These are phyloP conservation scores for Cinclus mexicanus DNA, from an alignment of 2,113 vertebrate genomes.

Conservation along the genomic window DNA sequence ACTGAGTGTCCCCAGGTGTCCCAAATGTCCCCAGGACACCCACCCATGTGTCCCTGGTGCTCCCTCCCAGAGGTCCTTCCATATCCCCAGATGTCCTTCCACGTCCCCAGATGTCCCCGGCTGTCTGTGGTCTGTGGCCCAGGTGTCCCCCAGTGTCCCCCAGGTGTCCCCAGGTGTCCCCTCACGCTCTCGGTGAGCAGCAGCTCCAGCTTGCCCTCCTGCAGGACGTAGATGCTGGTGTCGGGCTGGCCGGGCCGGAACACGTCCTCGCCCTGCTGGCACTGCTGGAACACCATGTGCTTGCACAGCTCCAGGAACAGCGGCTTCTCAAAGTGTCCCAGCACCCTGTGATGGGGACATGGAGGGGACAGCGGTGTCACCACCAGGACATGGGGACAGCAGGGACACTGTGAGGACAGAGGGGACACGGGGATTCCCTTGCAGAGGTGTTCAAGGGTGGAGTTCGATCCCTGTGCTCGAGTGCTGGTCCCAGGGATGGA, in stretches of 20 bases:
- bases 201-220: constrained; percentile 93
- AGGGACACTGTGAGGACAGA: background rate
- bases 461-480: accelerated
- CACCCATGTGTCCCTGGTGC: no score
- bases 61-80: background rate
- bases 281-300: constrained; percentile 93
- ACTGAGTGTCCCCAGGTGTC: background rate
- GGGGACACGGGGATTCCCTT: background rate
- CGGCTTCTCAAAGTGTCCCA: constrained; percentile 97
- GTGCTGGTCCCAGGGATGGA: no score
- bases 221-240: constrained; percentile 93
- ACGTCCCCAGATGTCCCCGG: background rate
- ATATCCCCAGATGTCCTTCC: background rate
- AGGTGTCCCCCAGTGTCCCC: no score
- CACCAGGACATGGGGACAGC: no score
- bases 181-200: constrained; percentile 85
- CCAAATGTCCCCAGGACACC: no score
- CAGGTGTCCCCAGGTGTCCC: background rate
- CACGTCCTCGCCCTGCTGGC: constrained; percentile 88
- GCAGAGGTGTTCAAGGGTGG: no score
- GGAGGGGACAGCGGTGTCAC: background rate
- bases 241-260: constrained; percentile 91
- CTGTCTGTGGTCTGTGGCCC: no score
- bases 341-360: constrained; percentile 68
- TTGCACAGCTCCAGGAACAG: constrained; percentile 93